Percentiles rank a stretch among this genome's conserved stretches.
Evolutionary conservation across 92 coral and sea anemone species (phyloP).

Genomic region (Anthopleura xanthogrammica): DNA sequence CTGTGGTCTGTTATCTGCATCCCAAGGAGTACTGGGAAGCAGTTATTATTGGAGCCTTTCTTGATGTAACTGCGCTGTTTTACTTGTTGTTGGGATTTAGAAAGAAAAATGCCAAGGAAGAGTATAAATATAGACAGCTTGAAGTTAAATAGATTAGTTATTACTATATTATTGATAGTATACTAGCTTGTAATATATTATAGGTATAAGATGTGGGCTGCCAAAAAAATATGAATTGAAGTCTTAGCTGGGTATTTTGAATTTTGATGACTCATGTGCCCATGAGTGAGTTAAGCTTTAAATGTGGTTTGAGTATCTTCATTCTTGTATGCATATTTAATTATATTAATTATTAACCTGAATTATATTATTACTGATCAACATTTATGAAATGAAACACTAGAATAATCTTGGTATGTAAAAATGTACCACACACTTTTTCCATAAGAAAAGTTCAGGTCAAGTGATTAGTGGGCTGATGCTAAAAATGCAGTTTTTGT

Average conservation of each 20-base stretch:
- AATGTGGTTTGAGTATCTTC: too few species aligned
- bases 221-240: background rate
- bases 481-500: too few species aligned
- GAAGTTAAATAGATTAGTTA: constrained; percentile 54
- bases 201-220: background rate
- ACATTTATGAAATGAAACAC: too few species aligned
- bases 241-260: background rate
- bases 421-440: too few species aligned
- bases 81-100: constrained; percentile 77
- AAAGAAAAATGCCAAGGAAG: constrained; percentile 59
- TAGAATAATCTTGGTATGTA: too few species aligned
- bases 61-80: constrained; percentile 71
- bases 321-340: too few species aligned
- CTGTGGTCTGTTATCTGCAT: constrained; percentile 74
- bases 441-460: too few species aligned
- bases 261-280: too few species aligned
- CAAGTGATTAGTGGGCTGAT: too few species aligned
- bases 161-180: background rate
- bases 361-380: too few species aligned
- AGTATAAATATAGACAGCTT: constrained; percentile 85
- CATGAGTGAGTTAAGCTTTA: background rate
- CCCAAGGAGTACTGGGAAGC: constrained; percentile 79
- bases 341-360: too few species aligned
- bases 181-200: background rate
- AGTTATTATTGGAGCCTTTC: constrained; percentile 64